Evolutionary conservation across 2,113 vertebrate species (phyloP), one percentile per base, ranked within the genome.

Genomic region (Haemorhous mexicanus): DNA sequence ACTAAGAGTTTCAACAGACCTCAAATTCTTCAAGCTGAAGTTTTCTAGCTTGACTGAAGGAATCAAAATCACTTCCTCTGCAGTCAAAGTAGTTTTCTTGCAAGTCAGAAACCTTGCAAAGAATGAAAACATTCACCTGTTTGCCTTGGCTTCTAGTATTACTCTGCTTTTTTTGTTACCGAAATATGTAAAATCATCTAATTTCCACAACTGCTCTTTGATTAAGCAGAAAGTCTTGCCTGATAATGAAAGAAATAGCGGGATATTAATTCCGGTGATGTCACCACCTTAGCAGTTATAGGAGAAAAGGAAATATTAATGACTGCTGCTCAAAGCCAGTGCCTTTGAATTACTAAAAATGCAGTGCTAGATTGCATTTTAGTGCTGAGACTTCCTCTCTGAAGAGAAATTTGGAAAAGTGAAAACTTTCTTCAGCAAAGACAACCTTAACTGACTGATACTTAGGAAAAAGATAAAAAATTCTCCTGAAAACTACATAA

Each of bases 181-280:
- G 68, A 77, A 52, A 47, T 69, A 41, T 5, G 43, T 72, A 90
- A 80, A 92, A 82, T 77, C 23, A 32, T 27, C 32, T 72, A 41
- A 72, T 76, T 96, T 95, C 82, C n/a, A 78, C 19, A 87, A 55
- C n/a, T 79, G 82, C 22, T 58, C 20, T 85, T 93, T 90, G 77
- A 82, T 87, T 78, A 64, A 80, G 24, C 4, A 23, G 13, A 70
- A 80, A 23, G 21, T 64, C 8, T 53, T 19, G 5, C n/a, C 62
- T 87, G 52, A 28, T 16, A 58, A 64, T 80, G 44, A 72, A 93
- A 72, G 35, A 75, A 63, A 49, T 44, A 26, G 8, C 37, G 16
- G 35, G 41, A n/a, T 61, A 59, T 46, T 35, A 18, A 93, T 90
- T 96, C 55, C 37, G 37, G 27, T 83, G 27, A 59, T 33, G 27